phyloP scores from a whole-genome alignment of 2,888 invertebrate genomes.

The Heterodera filipjevi region DNA sequence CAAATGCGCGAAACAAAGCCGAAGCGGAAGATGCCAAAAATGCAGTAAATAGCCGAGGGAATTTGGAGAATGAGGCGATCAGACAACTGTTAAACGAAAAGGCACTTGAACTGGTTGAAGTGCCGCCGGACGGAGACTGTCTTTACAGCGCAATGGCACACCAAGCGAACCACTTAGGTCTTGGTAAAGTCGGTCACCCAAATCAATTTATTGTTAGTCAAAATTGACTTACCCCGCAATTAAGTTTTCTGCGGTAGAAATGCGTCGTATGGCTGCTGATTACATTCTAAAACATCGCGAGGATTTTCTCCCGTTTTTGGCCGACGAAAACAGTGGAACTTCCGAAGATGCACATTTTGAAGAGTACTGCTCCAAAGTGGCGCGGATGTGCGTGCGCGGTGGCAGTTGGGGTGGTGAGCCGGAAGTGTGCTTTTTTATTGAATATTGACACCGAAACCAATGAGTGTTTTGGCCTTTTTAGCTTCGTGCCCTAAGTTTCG shows the following conservation, averaged over 20 bases:
- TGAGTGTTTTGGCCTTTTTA: slow-evolving; percentile 15
- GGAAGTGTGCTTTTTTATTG: slow-evolving; percentile 71
- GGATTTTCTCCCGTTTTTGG: slow-evolving; percentile 81
- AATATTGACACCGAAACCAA: background rate
- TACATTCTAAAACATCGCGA: slow-evolving; percentile 31
- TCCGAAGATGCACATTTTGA: slow-evolving; percentile 34
- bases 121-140: slow-evolving; percentile 64
- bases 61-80: slow-evolving; percentile 42
- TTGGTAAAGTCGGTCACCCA: slow-evolving; percentile 20
- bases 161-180: slow-evolving; percentile 41
- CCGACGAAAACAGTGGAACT: slow-evolving; percentile 61
- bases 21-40: slow-evolving; percentile 42
- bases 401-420: slow-evolving; percentile 90
- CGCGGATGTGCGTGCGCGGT: slow-evolving; percentile 72
- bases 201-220: background rate
- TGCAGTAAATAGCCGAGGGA: slow-evolving; percentile 40
- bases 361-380: slow-evolving; percentile 81
- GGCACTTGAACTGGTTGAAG: slow-evolving; percentile 50
- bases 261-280: slow-evolving; percentile 26
- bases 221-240: too few species aligned
- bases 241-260: slow-evolving; percentile 26
- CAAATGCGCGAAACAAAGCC: slow-evolving; percentile 31
- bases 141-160: slow-evolving; percentile 61
- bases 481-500: slow-evolving; percentile 47
- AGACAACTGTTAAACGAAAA: slow-evolving; percentile 38